Percentiles rank a stretch among this genome's conserved stretches.
phyloP scores from a whole-genome alignment of 2,888 invertebrate genomes.

The Globia sparganii region DNA sequence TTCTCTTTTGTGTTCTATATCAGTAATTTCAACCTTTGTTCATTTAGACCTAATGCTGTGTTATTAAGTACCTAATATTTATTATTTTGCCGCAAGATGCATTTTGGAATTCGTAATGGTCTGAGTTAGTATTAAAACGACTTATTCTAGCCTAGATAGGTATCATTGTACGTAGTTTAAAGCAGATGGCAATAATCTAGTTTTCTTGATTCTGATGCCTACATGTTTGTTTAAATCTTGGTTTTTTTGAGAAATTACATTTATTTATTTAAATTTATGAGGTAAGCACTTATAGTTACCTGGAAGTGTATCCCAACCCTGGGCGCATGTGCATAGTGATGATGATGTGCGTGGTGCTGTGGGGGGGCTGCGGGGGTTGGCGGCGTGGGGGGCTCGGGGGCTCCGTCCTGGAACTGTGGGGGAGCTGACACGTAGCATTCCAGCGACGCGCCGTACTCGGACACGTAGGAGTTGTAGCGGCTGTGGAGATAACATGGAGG shows the following conservation, averaged over 20 bases:
- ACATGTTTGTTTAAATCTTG: background rate
- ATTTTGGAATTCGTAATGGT: background rate
- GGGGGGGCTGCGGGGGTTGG: constrained; percentile 63
- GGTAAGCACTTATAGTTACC: constrained; percentile 67
- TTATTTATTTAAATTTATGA: too few relatives aligned
- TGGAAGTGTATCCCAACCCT: constrained; percentile 88
- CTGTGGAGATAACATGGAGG: constrained; percentile 59
- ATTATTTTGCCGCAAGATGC: too few relatives aligned
- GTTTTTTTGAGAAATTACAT: background rate
- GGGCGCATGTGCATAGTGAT: constrained; percentile 69
- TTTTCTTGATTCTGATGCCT: background rate
- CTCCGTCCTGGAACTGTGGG: constrained; percentile 89
- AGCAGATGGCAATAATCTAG: background rate
- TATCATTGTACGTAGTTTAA: background rate
- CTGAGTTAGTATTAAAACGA: background rate
- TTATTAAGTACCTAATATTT: too few relatives aligned
- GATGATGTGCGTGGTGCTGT: constrained; percentile 62
- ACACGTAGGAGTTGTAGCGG: constrained; percentile 80
- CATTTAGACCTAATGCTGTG: background rate
- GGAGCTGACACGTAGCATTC: constrained; percentile 88
- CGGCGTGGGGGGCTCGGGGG: constrained; percentile 78
- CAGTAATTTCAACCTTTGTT: background rate
- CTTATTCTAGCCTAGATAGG: background rate
- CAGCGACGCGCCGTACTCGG: constrained; percentile 72
- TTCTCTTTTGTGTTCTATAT: background rate